Base-by-base conservation (phyloP, 2,888 invertebrate species). In the Busseola fusca region DNA sequence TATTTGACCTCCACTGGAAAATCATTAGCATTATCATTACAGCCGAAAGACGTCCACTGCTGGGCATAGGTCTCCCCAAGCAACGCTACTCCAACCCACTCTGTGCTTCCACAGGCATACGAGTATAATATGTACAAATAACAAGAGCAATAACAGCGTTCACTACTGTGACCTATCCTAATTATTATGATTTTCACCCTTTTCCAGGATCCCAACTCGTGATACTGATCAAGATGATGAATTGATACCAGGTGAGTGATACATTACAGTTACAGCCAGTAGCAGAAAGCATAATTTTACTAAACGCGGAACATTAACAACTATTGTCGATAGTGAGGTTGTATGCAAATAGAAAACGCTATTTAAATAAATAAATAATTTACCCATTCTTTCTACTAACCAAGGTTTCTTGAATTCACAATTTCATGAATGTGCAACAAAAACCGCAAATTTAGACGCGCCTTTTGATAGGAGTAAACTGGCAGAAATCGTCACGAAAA, bases 211-310 rank as follows among this genome's bases (percentile, higher is more conserved):
- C 21, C 83, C 79, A 48, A 81, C 80, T 59, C 86, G 85, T 69
- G 91, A 92, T 76, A 88, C 89, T 59, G 92, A 92, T 74, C 87
- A 89, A 73, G 93, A 92, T 21, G 92, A 91, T 68, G 93, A 94
- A 57, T 89, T 95, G 80, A 92, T 95, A 88, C 95, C 95, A 91
- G 95, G 95, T 85, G 37, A 83, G 77, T 27, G 10, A 42, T 89
- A 74, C 6, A n/a, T 58, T 40, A 52, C 18, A 56, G 50, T 52
- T 27, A 7, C 18, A 27, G 10, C n/a, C 50, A 57, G 42, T 65
- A 59, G 16, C 10, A 40, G 16, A n/a, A 40, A 62, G 4, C 5
- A 42, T 18, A 40, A n/a, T 57, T 50, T 62, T n/a, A 16, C 14
- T 14, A 37, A 57, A 42, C 1, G 16, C 57, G 48, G 1, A 52